These are phyloP conservation scores for Hyles lineata DNA, from an alignment of 2,888 invertebrate genomes.

Conservation along the genomic window DNA sequence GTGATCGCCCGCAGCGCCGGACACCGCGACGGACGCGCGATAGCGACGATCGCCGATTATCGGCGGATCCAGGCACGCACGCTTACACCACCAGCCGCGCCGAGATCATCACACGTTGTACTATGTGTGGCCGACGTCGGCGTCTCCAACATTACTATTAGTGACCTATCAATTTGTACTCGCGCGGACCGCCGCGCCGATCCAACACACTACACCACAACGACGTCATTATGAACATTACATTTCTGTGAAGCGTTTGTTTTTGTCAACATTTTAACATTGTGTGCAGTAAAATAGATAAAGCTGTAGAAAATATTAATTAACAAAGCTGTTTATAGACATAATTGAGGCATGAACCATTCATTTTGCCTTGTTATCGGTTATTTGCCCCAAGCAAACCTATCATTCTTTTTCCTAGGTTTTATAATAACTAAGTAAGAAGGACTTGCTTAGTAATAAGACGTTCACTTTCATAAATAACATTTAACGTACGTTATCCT, in stretches of 20 bases:
- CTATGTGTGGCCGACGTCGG: slow-evolving; percentile 5
- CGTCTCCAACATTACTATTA: slow-evolving; percentile 20
- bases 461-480: slow-evolving; percentile 29
- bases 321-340: slow-evolving; percentile 70
- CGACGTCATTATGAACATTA: slow-evolving; percentile 27
- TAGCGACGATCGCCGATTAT: slow-evolving; percentile 78
- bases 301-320: slow-evolving; percentile 67
- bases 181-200: not conserved
- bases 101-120: slow-evolving; percentile 36
- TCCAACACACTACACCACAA: not conserved
- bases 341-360: slow-evolving; percentile 64
- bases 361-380: slow-evolving; percentile 72
- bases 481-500: slow-evolving; percentile 11
- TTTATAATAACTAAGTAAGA: slow-evolving; percentile 35
- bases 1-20: slow-evolving; percentile 62
- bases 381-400: slow-evolving; percentile 66
- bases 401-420: slow-evolving; percentile 76
- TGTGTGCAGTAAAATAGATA: slow-evolving; percentile 60
- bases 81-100: slow-evolving; percentile 47
- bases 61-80: slow-evolving; percentile 61
- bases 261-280: slow-evolving; percentile 52
- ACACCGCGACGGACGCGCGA: slow-evolving; percentile 74
- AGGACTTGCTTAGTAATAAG: slow-evolving; percentile 13
- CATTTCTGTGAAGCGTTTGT: slow-evolving; percentile 38
- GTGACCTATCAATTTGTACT: slow-evolving; percentile 22